Evolutionary conservation across 1,140 invertebrate genomes (phyloP), one percentile per base, ranked within the genome.

Genomic region (Tetragonula clypearis): DNA sequence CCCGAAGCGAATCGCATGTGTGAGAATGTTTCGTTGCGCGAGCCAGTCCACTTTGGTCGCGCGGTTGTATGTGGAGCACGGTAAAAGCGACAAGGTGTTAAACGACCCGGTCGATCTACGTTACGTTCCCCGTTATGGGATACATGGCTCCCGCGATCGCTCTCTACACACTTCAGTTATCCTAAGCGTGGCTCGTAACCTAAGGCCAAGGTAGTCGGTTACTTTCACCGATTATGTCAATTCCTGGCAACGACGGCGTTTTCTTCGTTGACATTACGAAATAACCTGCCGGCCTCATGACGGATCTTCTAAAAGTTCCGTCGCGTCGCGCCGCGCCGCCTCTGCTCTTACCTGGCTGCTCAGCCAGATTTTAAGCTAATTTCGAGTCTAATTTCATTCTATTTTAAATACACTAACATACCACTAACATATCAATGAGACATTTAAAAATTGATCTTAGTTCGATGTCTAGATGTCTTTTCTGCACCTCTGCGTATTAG

Each of bases 141-240:
- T 79, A 86, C 23, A 58, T 78, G n/a, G 23, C 65, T 30, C 1
- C n/a, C 82, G 60, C 77, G 82, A 68, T 79, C 56, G 69, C n/a
- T 79, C 68, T 68, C n/a, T 49, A 77, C 66, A 71, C 69, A 81
- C 86, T 87, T 84, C 77, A 75, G 79, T 90, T 90, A 90, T 90
- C 86, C 89, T 81, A 85, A 85, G 83, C 86, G 65, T 49, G 68
- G 17, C 76, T 79, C 53, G 80, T 88, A 90, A 90, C 86, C 86
- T 90, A 90, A 90, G 89, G 89, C 89, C 89, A 90, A 90, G 89
- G 89, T 90, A 86, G 89, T 88, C 77, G 66, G 62, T 84, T 89
- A 90, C 89, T 90, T 90, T 90, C 89, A 90, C 89, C 89, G 86
- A 90, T 90, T 90, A 90, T 90, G 88, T 90, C 83, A 84, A 87